Evolutionary conservation across 2,113 vertebrate species (phyloP).

Genomic region (Bufo gargarizans): DNA sequence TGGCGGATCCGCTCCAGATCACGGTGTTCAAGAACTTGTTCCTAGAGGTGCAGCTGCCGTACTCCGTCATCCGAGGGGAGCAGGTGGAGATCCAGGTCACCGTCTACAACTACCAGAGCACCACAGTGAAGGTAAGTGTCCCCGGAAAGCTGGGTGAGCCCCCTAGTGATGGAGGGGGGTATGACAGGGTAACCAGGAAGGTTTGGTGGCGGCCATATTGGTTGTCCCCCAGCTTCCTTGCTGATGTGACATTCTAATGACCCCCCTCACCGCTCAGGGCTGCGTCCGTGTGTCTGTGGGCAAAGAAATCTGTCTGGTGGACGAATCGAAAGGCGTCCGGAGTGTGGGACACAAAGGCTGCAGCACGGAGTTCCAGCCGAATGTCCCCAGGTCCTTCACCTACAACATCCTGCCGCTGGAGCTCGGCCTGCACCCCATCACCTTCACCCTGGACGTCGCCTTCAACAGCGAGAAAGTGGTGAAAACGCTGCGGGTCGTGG

Average conservation of each 20-base stretch:
- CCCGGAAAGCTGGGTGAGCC: background rate
- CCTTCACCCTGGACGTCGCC: conserved; percentile 74
- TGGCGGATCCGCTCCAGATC: conserved; percentile 76
- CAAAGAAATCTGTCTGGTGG: conserved; percentile 78
- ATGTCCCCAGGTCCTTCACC: conserved; percentile 57
- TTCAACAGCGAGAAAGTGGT: conserved; percentile 70
- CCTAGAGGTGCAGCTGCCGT: conserved; percentile 83
- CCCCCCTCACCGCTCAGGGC: conserved; percentile 69
- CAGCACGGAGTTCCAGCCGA: conserved; percentile 34
- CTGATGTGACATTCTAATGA: too few species aligned
- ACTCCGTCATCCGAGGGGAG: conserved; percentile 91
- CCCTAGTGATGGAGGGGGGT: too few species aligned
- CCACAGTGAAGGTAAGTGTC: conserved; percentile 65
- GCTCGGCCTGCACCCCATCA: conserved; percentile 80
- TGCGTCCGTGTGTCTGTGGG: conserved; percentile 77
- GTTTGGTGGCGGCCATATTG: background rate
- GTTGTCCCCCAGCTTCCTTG: background rate
- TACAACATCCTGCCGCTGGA: conserved; percentile 85
- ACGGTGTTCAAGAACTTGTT: conserved; percentile 79
- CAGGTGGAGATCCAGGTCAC: conserved; percentile 86
- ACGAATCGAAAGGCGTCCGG: background rate
- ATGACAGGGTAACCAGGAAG: background rate
- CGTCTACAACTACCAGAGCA: conserved; percentile 80
- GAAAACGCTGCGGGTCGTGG: conserved; percentile 87
- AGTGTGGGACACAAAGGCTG: conserved; percentile 35